Percentiles rank a stretch among this genome's conserved stretches.
These are phyloP conservation scores for Otis tarda DNA, from an alignment of 2,113 vertebrate species.

Conservation along the genomic window DNA sequence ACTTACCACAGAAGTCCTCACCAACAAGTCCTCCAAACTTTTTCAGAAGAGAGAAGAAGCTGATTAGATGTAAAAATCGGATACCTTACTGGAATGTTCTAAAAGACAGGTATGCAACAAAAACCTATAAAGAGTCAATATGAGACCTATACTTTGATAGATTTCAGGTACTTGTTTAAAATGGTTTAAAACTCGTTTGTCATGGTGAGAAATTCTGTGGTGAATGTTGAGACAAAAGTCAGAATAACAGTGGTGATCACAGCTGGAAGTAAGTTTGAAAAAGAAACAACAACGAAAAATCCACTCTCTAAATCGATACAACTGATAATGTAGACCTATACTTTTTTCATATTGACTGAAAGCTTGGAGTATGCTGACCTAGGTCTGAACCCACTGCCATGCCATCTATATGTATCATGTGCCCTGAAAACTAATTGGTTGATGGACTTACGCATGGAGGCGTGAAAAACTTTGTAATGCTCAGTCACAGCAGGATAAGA, in stretches of 20 bases:
- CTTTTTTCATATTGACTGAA: slow-evolving; percentile 58
- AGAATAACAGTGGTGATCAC: background rate
- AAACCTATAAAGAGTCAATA: background rate
- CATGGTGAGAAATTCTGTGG: background rate
- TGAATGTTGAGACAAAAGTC: slow-evolving; percentile 10
- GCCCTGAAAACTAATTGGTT: slow-evolving; percentile 78
- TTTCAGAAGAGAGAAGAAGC: background rate
- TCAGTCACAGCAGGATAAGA: slow-evolving; percentile 83
- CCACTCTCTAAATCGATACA: slow-evolving; percentile 61
- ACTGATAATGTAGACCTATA: slow-evolving; percentile 63
- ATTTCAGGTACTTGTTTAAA: slow-evolving; percentile 32
- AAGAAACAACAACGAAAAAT: slow-evolving; percentile 44
- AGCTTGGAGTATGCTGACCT: slow-evolving; percentile 77
- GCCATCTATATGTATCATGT: slow-evolving; percentile 82
- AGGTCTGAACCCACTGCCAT: slow-evolving; percentile 77
- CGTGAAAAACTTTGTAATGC: slow-evolving; percentile 87
- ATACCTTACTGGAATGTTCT: background rate
- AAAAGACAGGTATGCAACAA: background rate
- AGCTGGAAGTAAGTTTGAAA: slow-evolving; percentile 33
- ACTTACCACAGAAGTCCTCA: background rate
- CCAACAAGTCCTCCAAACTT: background rate
- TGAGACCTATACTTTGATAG: background rate
- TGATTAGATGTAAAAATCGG: background rate
- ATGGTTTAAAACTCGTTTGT: background rate
- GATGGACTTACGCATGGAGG: slow-evolving; percentile 83